A percentile compares a stretch with the other conserved stretches of the same genome.
Evolutionary conservation across 30 jellyfish, hydroid and myxozoan species (phyloP).

Genomic region (Hydractinia echinata): DNA sequence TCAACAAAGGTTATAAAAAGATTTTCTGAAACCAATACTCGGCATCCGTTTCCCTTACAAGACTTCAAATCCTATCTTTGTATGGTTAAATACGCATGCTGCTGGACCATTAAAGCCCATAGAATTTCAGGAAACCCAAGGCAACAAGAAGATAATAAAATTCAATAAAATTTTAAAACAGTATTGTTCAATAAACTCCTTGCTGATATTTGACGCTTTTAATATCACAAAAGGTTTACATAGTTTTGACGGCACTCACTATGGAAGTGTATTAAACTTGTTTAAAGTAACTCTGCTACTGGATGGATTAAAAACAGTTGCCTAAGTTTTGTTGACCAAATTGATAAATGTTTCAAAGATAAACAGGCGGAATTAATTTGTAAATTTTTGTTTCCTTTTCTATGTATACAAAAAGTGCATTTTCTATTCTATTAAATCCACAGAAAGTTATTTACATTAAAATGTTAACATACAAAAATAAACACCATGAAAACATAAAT

Average conservation of each 20-base stretch:
- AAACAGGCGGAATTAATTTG: background rate
- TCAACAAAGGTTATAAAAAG: slow-evolving; percentile 45
- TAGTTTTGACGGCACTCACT: slow-evolving; percentile 98
- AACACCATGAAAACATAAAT: background rate
- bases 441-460: background rate
- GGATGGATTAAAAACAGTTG: slow-evolving; percentile 37
- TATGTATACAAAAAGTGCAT: background rate
- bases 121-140: slow-evolving; percentile 61
- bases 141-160: slow-evolving; percentile 40
- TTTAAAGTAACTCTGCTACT: slow-evolving; percentile 60
- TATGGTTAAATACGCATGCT: slow-evolving; percentile 88
- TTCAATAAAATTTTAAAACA: slow-evolving; percentile 42
- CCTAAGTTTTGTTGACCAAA: background rate
- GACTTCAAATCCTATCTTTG: slow-evolving; percentile 23
- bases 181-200: slow-evolving; percentile 44
- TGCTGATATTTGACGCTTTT: slow-evolving; percentile 58
- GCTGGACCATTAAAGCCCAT: slow-evolving; percentile 82
- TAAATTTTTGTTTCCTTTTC: background rate
- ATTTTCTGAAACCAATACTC: slow-evolving; percentile 48
- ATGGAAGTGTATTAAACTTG: slow-evolving; percentile 69
- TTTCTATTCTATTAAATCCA: background rate
- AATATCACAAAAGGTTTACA: slow-evolving; percentile 78
- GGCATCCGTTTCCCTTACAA: slow-evolving; percentile 3
- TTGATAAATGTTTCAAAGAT: background rate
- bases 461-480: background rate